These are phyloP conservation scores for Dolomedes plantarius DNA, from an alignment of 2,888 invertebrate genomes.

Conservation along the genomic window DNA sequence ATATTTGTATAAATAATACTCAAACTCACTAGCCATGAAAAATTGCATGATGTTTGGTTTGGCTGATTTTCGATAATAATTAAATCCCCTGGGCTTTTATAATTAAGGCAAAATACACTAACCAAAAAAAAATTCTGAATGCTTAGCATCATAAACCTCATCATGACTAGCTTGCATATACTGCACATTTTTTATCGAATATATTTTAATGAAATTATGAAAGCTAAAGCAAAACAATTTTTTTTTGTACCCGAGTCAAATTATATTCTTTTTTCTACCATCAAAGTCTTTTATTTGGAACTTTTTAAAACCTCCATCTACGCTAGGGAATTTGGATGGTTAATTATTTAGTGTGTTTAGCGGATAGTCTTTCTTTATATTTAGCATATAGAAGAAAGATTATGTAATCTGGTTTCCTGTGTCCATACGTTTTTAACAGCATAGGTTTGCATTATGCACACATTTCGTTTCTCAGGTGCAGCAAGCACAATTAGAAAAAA, in stretches of 20 bases:
- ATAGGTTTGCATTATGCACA: too few relatives aligned
- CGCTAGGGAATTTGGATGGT: constrained; percentile 34
- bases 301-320: background rate
- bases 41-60: constrained; percentile 1
- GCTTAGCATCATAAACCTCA: background rate
- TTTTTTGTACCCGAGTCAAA: constrained; percentile 28
- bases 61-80: constrained; percentile 36
- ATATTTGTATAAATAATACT: background rate
- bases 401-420: too few relatives aligned
- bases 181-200: constrained; percentile 36
- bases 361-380: too few relatives aligned
- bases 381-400: too few relatives aligned
- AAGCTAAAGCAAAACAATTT: constrained; percentile 14
- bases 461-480: too few relatives aligned
- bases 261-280: constrained; percentile 16
- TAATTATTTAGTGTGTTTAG: constrained; percentile 30
- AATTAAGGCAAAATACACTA: constrained; percentile 33
- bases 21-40: background rate
- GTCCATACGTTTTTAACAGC: too few relatives aligned
- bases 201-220: constrained; percentile 57
- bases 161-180: constrained; percentile 15
- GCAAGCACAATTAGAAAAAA: too few relatives aligned
- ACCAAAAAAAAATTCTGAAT: constrained; percentile 11
- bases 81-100: constrained; percentile 48
- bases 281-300: background rate